Evolutionary conservation across 1,140 invertebrate genomes (phyloP), one percentile per base, ranked within the genome.

Genomic region (Plutomurus gul): DNA sequence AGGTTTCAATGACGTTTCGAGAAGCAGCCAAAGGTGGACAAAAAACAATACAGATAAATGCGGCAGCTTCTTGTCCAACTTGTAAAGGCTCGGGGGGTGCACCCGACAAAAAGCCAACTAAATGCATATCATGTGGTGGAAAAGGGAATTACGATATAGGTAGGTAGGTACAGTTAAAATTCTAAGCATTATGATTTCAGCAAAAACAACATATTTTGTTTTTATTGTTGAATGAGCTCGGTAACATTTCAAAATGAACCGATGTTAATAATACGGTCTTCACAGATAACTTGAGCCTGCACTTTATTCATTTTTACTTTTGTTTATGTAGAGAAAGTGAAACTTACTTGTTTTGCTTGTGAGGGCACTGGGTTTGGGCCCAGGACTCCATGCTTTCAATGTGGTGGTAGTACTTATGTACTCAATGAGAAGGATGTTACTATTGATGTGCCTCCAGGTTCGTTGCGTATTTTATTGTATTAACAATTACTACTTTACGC

Each of bases 21-120:
- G 95, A 99, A 91, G 97, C 98, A 18, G 96, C 96, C 7, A 90
- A 95, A 70, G 98, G 98, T 47, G 91, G 95, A 0, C 97, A 97
- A 85, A 99, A 99, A 87, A 95, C 98, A 75, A 89, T 99, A 3
- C 90, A 91, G 81, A 85, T 99, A 1, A 99, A 99, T 88, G 91
- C 98, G 0, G 90, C 97, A 8, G 97, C 99, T 85, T 93, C 90
- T 4, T 99, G 98, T 87, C 90, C 91, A 0, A 96, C 94, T 86
- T 99, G 98, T 87, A 83, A 87, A 40, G 98, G 98, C 18, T 88
- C 88, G 0, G 90, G 94, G 79, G 93, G 92, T 86, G 95, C 98
- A 86, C 91, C 91, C 0, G 97, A 97, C 7, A 95, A 93, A 1
- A 97, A 95, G 85, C 89, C 96, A 22, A 90, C 92, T 1, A 91